Evolutionary conservation across 2,888 invertebrate species (phyloP), one percentile per base, ranked within the genome.

Genomic region (Trichogramma evanescens): DNA sequence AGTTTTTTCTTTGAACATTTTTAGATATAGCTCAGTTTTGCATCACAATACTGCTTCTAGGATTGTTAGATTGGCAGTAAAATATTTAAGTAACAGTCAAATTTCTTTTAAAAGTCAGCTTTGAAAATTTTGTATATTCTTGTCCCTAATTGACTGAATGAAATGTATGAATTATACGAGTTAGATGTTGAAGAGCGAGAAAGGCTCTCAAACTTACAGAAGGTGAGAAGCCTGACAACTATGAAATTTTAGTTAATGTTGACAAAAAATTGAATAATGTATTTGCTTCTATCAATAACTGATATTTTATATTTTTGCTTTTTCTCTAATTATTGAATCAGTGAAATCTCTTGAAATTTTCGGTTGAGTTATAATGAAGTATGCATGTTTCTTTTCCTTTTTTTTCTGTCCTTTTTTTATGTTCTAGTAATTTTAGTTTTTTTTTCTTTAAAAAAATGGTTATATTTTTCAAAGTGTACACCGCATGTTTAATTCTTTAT

Each of bases 131-230:
- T 62, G 53, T 56, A 56, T 61, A 63, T 59, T 64, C 57, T 50
- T 58, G 56, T 52, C 62, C 58, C 62, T 65, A 70, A 72, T 74
- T 75, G 74, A 75, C 69, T 73, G 75, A 74, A 75, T 69, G 71
- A 72, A 72, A 70, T 70, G 71, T 75, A 71, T 76, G 69, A 76
- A 76, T 76, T 76, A 67, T 74, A 76, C 74, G 26, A 26, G 26
- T 77, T 76, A 75, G 75, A 75, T 74, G 73, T 75, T 74, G 76
- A 76, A 75, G 76, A 77, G 73, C 76, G 77, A 75, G 76, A 76
- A 73, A 75, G 76, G 76, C 75, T 76, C 74, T 76, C 76, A 75
- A 76, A 76, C 74, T 74, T 75, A 75, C 74, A 74, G 70, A 76
- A 75, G 76, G 75, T 76, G 72, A 75, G 74, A 72, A 65, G 68